Evolutionary conservation across 2,113 vertebrate genomes (phyloP).

Genomic region (Entomyzon cyanotis): DNA sequence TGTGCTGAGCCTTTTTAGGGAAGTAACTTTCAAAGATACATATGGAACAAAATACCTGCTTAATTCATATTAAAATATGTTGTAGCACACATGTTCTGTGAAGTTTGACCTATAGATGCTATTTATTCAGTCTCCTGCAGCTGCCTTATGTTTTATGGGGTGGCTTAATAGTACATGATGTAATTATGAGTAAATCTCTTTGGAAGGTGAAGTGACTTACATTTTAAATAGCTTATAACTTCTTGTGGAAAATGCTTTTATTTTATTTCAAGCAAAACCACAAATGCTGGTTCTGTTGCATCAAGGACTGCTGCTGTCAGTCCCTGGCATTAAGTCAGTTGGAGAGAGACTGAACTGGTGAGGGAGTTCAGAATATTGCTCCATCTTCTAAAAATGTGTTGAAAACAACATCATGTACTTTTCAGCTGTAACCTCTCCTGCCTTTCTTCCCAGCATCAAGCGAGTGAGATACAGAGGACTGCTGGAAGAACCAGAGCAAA

Average conservation of each 20-base stretch:
- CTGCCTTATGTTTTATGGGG: not conserved
- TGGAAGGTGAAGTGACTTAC: not conserved
- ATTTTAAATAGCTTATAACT: not conserved
- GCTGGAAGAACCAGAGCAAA: conserved; percentile 6
- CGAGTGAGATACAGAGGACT: not conserved
- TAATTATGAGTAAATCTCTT: not conserved
- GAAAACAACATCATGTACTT: conserved; percentile 18
- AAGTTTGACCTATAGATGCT: not conserved
- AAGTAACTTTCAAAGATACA: not conserved
- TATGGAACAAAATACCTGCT: not conserved
- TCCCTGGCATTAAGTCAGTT: not conserved
- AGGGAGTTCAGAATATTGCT: not conserved
- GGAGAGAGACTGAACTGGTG: not conserved
- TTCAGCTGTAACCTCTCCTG: not conserved
- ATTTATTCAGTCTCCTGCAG: not conserved
- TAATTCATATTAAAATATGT: not conserved
- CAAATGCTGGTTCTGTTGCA: not conserved
- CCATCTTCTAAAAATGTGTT: not conserved
- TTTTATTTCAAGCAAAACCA: not conserved
- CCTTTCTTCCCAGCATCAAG: not conserved
- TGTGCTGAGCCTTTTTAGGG: not conserved
- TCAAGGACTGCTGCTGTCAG: not conserved
- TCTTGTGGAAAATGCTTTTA: not conserved
- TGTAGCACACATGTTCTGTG: not conserved
- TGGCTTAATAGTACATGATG: not conserved